phyloP scores from a whole-genome alignment of 2,113 vertebrate genomes.

The Hyla sarda region DNA sequence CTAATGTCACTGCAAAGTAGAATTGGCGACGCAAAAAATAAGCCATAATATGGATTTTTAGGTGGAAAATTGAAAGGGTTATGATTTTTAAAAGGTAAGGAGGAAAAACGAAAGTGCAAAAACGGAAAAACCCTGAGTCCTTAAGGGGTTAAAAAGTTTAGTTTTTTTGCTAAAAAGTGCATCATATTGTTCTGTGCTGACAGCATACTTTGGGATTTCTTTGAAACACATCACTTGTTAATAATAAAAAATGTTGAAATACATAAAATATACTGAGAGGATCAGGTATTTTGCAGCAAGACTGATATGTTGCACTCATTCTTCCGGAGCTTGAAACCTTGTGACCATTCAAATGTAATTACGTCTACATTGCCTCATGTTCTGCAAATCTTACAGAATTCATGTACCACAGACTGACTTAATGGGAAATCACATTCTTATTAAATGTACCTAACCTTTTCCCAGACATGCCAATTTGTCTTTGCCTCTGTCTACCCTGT shows the following conservation, averaged over 20 bases:
- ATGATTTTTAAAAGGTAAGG: too few species aligned
- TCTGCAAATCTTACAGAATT: slow-evolving; percentile 33
- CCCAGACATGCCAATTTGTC: slow-evolving; percentile 44
- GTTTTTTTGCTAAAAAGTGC: too few species aligned
- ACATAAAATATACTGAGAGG: background rate
- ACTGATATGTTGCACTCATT: slow-evolving; percentile 1
- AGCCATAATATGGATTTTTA: too few species aligned
- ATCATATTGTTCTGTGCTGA: too few species aligned
- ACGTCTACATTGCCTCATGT: slow-evolving; percentile 21
- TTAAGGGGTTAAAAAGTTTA: too few species aligned
- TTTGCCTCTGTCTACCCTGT: slow-evolving; percentile 20
- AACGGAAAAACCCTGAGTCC: too few species aligned
- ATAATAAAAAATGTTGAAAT: background rate
- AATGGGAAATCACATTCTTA: slow-evolving; percentile 43
- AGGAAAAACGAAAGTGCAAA: too few species aligned
- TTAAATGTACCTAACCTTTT: slow-evolving; percentile 49
- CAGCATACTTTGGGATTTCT: too few species aligned
- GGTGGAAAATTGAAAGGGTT: too few species aligned
- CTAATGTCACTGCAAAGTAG: too few species aligned
- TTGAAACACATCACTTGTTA: background rate
- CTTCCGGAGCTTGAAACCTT: slow-evolving; percentile 38
- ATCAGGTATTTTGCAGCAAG: slow-evolving; percentile 8
- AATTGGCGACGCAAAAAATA: too few species aligned
- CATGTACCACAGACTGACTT: slow-evolving; percentile 47
- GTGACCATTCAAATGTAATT: slow-evolving; percentile 46